Base-by-base conservation (phyloP, 2,113 vertebrate species). In the Physeter macrocephalus region DNA sequence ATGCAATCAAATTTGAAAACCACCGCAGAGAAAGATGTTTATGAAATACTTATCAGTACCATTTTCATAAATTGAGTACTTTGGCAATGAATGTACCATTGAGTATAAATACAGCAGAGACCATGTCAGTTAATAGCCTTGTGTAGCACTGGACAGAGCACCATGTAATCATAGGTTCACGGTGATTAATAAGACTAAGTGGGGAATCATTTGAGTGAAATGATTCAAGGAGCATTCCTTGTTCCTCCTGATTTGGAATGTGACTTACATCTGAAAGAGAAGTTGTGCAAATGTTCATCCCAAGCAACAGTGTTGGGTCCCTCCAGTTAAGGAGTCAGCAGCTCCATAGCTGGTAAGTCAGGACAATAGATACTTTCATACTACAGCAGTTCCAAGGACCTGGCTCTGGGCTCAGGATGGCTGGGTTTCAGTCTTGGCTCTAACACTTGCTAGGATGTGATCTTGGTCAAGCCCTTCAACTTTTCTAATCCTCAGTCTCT, bases 221-320 rank as follows among this genome's bases (percentile, higher is more conserved):
- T 69, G 86, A 89, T 17, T 89, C 82, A 89, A 71, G 71, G 39
- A 67, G 4, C 7, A n/a, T 57, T 36, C 69, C 80, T 93, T 89
- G 31, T 74, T 61, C 36, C 81, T 93, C 27, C 46, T 87, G 57
- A 41, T 85, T 64, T 62, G 12, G 49, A 82, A 43, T 86, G 34
- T 87, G 41, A 74, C 64, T 94, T 78, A 36, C 62, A 93, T 78
- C 62, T 96, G 54, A 93, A 97, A 93, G 54, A 84, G 61, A 46
- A 34, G 34, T 5, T 39, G 34, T 36, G 31, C 71, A 78, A 67
- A 86, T 46, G 27, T n/a, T 80, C 9, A 4, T 57, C 14, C 25
- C 20, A 66, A 46, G 17, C 61, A 66, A 29, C 67, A 72, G 13
- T 21, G 61, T 52, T 52, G 77, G 64, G 31, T 80, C 36, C 39